These are phyloP conservation scores for Pseudeuparius sepicola DNA, from an alignment of 2,888 invertebrate genomes.

Conservation along the genomic window DNA sequence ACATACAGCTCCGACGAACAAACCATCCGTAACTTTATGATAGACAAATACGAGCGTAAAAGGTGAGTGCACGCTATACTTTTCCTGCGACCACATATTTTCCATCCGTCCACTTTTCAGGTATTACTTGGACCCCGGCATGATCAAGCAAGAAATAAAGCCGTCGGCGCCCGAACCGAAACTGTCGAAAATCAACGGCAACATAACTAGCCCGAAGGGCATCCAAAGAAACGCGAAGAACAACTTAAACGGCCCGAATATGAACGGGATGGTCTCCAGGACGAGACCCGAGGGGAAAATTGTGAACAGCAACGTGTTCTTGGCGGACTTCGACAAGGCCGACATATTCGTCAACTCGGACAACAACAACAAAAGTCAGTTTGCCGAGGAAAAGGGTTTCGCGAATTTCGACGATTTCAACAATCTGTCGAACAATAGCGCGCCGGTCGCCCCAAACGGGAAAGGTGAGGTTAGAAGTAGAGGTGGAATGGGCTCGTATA, in stretches of 20 bases:
- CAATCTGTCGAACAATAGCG: constrained; percentile 34
- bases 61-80: no score
- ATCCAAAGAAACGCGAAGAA: no score
- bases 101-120: no score
- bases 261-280: constrained; percentile 22
- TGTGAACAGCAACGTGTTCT: constrained; percentile 38
- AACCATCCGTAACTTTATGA: constrained; percentile 85
- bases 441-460: no score
- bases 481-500: no score
- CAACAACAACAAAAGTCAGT: constrained; percentile 17
- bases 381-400: constrained; percentile 45
- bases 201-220: no score
- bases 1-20: constrained; percentile 71
- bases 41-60: constrained; percentile 90
- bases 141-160: constrained; percentile 19
- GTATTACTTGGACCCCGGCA: constrained; percentile 35
- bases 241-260: constrained; percentile 13
- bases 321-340: constrained; percentile 62
- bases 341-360: constrained; percentile 50
- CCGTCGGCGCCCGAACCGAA: constrained; percentile 22
- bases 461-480: no score
- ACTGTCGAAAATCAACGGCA: constrained; percentile 27
- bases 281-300: constrained; percentile 27
- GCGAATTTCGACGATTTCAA: constrained; percentile 66
- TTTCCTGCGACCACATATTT: no score